Conservation (phyloP, 1,140 invertebrate genomes). For the Hycleus cichorii region DNA sequence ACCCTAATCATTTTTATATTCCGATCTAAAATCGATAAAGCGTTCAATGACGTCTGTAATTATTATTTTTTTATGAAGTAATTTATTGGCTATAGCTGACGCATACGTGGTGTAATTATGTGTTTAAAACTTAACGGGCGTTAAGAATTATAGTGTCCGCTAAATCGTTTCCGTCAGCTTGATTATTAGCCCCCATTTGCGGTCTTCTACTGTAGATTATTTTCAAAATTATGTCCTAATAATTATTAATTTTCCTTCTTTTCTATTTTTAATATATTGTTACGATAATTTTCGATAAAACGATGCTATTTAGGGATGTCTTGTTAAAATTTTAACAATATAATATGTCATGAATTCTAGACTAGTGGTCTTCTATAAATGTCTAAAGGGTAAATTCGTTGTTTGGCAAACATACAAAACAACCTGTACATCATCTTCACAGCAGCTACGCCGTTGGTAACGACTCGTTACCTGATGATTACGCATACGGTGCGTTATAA, state of each 20-base stretch:
- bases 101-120: conserved; percentile 7
- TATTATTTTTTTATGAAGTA: conserved; percentile 1
- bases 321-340: too few relatives aligned
- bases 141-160: conserved; percentile 5
- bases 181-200: conserved; percentile 8
- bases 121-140: conserved; percentile 1
- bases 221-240: conserved; percentile 2
- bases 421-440: too few relatives aligned
- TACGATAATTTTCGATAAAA: too few relatives aligned
- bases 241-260: too few relatives aligned
- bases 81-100: neutral
- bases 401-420: too few relatives aligned
- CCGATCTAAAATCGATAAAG: neutral
- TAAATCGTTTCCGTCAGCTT: conserved; percentile 9
- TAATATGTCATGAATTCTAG: too few relatives aligned
- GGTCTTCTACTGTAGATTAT: neutral
- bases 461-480: too few relatives aligned
- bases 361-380: too few relatives aligned
- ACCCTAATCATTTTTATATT: neutral
- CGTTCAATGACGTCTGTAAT: conserved; percentile 6
- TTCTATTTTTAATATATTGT: too few relatives aligned
- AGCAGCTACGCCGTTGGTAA: too few relatives aligned
- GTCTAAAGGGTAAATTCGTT: too few relatives aligned
- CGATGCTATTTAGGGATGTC: too few relatives aligned
- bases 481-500: conserved; percentile 13